Percentiles rank a stretch among this genome's conserved stretches.
Conservation (phyloP, 2,888 invertebrate genomes). For the Kuschelorhynchus macadamiae region DNA sequence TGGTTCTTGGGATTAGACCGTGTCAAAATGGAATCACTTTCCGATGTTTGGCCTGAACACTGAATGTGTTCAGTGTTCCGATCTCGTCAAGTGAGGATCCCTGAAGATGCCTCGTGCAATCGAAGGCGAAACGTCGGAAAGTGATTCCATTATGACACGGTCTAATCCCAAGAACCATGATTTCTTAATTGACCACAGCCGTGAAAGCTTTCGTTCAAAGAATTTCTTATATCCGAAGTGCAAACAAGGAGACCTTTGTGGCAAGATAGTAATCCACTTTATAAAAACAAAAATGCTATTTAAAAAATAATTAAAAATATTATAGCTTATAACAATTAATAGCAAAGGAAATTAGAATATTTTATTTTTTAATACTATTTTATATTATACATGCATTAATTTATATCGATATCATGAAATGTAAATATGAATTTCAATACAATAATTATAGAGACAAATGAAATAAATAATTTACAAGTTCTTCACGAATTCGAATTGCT, state of each 20-base stretch:
- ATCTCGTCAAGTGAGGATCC: too few species aligned
- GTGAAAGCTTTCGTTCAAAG: too few species aligned
- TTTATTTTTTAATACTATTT: constrained; percentile 9
- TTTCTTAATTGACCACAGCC: too few species aligned
- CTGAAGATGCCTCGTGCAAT: too few species aligned
- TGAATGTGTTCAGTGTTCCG: too few species aligned
- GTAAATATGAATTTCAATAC: not conserved
- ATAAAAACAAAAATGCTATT: constrained; percentile 51
- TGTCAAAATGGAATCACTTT: too few species aligned
- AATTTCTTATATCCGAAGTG: constrained; percentile 29
- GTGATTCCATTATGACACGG: too few species aligned
- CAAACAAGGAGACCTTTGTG: constrained; percentile 23
- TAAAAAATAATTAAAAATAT: not conserved
- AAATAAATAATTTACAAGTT: constrained; percentile 21
- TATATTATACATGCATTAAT: constrained; percentile 3
- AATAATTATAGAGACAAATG: constrained; percentile 1
- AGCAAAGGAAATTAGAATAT: constrained; percentile 5
- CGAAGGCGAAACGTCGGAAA: too few species aligned
- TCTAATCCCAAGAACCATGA: too few species aligned
- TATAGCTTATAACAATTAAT: too few species aligned
- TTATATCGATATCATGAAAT: not conserved
- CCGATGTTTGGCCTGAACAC: too few species aligned
- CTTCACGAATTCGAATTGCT: constrained; percentile 23
- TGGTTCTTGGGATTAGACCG: too few species aligned
- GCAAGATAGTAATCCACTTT: constrained; percentile 11